phyloP scores from a whole-genome alignment of 37 sponge, comb jelly and placozoan species.

The Bolinopsis microptera region DNA sequence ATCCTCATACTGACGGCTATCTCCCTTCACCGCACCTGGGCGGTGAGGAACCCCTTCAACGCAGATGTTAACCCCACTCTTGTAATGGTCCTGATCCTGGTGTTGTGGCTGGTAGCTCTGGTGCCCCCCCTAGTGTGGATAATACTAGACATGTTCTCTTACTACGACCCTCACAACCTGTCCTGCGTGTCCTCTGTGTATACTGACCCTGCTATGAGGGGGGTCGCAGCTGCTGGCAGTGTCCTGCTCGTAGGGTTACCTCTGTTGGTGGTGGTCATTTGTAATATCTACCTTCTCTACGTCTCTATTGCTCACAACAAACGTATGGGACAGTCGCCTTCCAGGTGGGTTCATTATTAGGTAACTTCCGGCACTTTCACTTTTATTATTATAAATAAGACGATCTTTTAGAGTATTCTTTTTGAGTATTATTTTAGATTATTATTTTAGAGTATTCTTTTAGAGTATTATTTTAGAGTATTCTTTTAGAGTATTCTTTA shows the following conservation, averaged over 20 bases:
- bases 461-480: too few relatives aligned
- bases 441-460: too few relatives aligned
- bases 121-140: background rate
- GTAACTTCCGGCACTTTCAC: too few relatives aligned
- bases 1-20: background rate
- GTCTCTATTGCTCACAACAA: constrained; percentile 1
- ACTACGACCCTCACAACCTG: background rate
- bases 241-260: background rate
- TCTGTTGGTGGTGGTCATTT: background rate
- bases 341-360: background rate
- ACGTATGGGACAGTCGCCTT: background rate
- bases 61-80: background rate
- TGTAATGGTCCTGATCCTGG: background rate
- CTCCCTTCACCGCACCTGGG: background rate
- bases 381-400: too few relatives aligned
- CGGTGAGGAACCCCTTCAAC: background rate
- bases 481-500: too few relatives aligned
- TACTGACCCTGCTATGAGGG: background rate
- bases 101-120: background rate
- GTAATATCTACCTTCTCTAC: constrained; percentile 7
- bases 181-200: background rate
- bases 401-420: too few relatives aligned
- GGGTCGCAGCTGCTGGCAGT: background rate
- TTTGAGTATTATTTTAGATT: too few relatives aligned
- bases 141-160: background rate